Conservation (phyloP, 2,888 invertebrate species). For the Poecilobothrus nobilitatus region DNA sequence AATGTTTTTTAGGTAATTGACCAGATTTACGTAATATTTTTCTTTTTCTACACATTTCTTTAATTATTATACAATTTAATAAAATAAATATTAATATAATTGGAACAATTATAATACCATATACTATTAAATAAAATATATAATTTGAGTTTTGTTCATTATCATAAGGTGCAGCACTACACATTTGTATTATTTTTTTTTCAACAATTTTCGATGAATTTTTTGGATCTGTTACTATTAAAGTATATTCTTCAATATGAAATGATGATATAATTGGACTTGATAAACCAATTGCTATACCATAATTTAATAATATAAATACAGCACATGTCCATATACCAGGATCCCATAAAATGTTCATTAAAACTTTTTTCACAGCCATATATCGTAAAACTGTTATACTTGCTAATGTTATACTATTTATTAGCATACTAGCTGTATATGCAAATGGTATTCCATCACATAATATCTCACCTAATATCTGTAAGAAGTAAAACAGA, state of each 20-base stretch:
- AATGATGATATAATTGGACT: constrained; percentile 34
- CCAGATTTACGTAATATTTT: neutral
- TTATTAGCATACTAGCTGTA: constrained; percentile 41
- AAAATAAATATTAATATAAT: constrained; percentile 38
- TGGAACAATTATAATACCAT: constrained; percentile 36
- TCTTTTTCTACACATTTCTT: constrained; percentile 34
- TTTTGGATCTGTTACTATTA: neutral
- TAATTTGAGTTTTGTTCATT: neutral
- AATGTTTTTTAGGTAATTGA: too few relatives aligned
- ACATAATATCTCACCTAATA: constrained; percentile 41
- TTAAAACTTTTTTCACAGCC: constrained; percentile 36
- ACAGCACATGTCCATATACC: constrained; percentile 29
- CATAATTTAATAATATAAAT: constrained; percentile 31
- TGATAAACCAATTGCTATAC: constrained; percentile 35
- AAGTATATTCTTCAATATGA: neutral
- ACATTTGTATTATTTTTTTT: neutral
- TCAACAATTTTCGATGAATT: neutral
- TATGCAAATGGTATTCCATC: constrained; percentile 42
- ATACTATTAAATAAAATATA: constrained; percentile 20
- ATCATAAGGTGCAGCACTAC: neutral
- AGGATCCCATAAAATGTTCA: constrained; percentile 40
- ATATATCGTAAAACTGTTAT: constrained; percentile 46
- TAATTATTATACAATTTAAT: constrained; percentile 41
- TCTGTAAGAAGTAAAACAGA: constrained; percentile 32
- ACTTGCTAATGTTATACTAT: constrained; percentile 42